Conservation (phyloP, 1,140 invertebrate species). For the Tetragonula clypearis region DNA sequence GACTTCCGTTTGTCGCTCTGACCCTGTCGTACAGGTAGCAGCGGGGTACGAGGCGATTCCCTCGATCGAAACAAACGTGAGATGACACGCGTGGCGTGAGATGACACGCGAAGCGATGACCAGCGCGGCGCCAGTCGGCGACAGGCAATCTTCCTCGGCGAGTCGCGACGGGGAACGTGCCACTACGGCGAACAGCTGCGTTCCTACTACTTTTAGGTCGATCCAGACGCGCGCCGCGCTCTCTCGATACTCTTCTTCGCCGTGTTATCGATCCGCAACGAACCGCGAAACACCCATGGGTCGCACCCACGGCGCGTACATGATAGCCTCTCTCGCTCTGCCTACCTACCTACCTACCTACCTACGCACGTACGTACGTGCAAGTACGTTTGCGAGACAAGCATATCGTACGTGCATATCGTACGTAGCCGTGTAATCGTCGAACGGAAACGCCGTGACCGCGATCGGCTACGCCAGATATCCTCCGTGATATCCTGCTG, state of each 20-base stretch:
- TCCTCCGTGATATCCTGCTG: conserved; percentile 9
- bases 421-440: background rate
- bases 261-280: conserved; percentile 31
- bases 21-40: background rate
- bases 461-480: conserved; percentile 15
- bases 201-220: conserved; percentile 13
- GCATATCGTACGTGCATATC: no score
- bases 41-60: background rate
- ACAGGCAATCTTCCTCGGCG: background rate
- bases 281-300: conserved; percentile 27
- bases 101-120: background rate
- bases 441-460: conserved; percentile 21
- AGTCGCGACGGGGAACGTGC: background rate
- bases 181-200: background rate
- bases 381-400: no score
- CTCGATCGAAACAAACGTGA: background rate
- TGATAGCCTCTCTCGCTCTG: no score
- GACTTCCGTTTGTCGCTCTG: background rate
- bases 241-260: conserved; percentile 10
- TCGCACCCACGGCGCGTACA: conserved; percentile 44
- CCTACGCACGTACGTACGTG: no score
- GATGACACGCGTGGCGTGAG: background rate
- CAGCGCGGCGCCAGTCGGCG: background rate
- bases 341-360: no score
- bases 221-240: conserved; percentile 4